Evolutionary conservation across 2,797 vertebrate genomes (phyloP).

Genomic region (Crax fasciolata): DNA sequence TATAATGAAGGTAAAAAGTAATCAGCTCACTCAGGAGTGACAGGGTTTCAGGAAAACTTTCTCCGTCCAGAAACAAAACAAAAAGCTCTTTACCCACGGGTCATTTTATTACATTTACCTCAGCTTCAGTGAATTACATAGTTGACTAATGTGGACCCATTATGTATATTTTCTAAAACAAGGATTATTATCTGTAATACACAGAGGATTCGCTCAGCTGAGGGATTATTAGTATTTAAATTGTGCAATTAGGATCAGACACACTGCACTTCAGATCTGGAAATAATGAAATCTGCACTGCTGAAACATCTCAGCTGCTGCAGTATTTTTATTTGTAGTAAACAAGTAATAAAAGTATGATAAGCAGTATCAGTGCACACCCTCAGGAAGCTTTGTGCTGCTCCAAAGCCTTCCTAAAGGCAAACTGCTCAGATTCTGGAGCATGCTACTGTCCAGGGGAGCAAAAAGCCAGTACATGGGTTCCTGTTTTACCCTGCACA

Average conservation of each 20-base stretch:
- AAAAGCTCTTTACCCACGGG: constrained; percentile 15
- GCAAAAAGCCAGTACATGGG: rapidly evolving
- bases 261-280: constrained; percentile 19
- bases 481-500: background rate
- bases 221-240: constrained; percentile 58
- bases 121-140: constrained; percentile 42
- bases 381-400: background rate
- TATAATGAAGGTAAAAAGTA: background rate
- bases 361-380: background rate
- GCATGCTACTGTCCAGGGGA: background rate
- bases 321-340: constrained; percentile 25
- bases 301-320: constrained; percentile 20
- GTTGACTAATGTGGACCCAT: constrained; percentile 36
- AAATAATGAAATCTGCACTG: constrained; percentile 33
- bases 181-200: constrained; percentile 24
- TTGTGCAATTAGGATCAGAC: constrained; percentile 35
- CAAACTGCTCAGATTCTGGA: background rate
- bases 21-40: background rate
- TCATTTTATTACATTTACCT: constrained; percentile 46
- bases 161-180: constrained; percentile 38
- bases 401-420: background rate
- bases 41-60: constrained; percentile 11
- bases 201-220: background rate
- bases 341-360: constrained; percentile 31
- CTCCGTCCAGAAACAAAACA: constrained; percentile 3